Conservation (phyloP, 2,797 vertebrate species). For the Gallinago solitaria region DNA sequence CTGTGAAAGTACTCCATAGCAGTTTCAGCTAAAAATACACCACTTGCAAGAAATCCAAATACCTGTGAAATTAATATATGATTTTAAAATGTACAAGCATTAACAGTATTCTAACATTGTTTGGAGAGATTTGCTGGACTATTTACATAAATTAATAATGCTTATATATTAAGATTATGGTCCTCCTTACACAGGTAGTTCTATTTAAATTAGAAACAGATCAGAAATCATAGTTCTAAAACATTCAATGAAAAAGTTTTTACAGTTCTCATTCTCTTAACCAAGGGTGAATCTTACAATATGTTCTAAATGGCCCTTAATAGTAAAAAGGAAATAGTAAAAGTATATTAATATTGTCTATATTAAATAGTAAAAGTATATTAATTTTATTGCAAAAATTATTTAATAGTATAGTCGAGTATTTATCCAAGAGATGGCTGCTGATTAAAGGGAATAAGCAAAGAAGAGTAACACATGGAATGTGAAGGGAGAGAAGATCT, state of each 20-base stretch:
- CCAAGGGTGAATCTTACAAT: not conserved
- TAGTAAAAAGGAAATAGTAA: not conserved
- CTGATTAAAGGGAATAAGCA: not conserved
- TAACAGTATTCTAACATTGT: not conserved
- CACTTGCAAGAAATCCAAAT: slow-evolving; percentile 83
- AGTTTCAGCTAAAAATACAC: slow-evolving; percentile 73
- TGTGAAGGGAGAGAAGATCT: not conserved
- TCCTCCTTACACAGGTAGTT: not conserved
- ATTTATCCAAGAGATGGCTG: not conserved
- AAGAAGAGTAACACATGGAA: not conserved
- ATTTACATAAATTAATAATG: rapidly evolving
- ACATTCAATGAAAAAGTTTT: not conserved
- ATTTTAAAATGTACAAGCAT: not conserved
- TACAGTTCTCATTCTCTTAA: not conserved
- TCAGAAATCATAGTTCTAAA: not conserved
- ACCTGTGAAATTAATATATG: slow-evolving; percentile 66
- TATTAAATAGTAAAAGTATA: not conserved
- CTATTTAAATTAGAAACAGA: not conserved
- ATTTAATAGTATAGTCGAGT: not conserved
- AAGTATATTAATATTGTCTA: not conserved
- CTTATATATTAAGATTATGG: not conserved
- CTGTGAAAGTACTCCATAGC: rapidly evolving
- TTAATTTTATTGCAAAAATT: not conserved
- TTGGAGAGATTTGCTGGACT: not conserved
- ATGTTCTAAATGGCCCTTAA: not conserved